phyloP scores from a whole-genome alignment of 2,797 vertebrate genomes.

The Zalophus californianus region DNA sequence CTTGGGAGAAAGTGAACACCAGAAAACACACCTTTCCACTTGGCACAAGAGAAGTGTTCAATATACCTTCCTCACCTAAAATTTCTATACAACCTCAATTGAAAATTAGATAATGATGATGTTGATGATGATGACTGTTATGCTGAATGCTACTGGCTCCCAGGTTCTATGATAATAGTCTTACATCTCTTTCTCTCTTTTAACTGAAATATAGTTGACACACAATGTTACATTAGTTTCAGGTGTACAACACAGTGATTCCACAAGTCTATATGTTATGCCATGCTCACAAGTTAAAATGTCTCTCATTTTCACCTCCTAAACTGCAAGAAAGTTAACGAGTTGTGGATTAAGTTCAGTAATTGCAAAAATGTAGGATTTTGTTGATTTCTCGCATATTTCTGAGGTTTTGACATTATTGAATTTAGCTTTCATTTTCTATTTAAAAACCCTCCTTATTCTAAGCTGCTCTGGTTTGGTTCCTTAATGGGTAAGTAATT shows the following conservation, averaged over 20 bases:
- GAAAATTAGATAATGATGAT: neutral
- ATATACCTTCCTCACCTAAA: neutral
- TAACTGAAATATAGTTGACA: neutral
- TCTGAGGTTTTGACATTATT: neutral
- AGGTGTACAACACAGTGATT: neutral
- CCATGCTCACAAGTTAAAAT: neutral
- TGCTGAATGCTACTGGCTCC: neutral
- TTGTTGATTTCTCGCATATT: neutral
- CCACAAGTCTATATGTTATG: neutral
- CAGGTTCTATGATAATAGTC: neutral
- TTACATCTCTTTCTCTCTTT: neutral
- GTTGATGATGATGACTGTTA: neutral
- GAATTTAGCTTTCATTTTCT: neutral
- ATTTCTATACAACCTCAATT: neutral
- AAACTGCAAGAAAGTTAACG: neutral
- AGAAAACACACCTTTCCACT: neutral
- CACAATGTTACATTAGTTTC: neutral
- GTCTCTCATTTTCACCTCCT: neutral
- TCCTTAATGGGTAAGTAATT: neutral
- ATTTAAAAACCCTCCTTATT: neutral
- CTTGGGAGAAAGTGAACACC: neutral
- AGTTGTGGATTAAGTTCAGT: neutral
- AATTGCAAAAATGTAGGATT: neutral
- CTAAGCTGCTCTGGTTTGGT: neutral
- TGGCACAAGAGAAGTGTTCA: neutral